Evolutionary conservation across 2,888 invertebrate genomes (phyloP).

Genomic region (Meandrusa payeni): DNA sequence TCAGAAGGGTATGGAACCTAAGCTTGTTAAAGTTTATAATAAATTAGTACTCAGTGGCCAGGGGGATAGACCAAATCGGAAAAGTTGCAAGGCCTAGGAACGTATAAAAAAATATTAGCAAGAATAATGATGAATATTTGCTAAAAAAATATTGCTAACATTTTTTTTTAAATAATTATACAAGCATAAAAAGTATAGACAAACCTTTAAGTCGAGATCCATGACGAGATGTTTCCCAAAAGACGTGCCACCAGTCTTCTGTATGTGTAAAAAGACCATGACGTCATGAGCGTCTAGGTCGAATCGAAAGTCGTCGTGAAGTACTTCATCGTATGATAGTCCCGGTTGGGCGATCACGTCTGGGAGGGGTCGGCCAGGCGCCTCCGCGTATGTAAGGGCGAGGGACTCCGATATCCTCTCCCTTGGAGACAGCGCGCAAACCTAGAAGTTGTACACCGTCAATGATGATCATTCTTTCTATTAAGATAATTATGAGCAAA

Average conservation of each 20-base stretch:
- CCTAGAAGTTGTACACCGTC: too few relatives aligned
- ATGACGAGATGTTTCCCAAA: slow-evolving; percentile 98
- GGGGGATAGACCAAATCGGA: too few relatives aligned
- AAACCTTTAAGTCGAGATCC: slow-evolving; percentile 90
- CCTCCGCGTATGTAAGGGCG: slow-evolving; percentile 72
- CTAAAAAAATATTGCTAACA: too few relatives aligned
- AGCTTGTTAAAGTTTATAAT: too few relatives aligned
- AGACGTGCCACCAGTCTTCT: slow-evolving; percentile 99
- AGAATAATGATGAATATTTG: too few relatives aligned
- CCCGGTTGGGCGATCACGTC: slow-evolving; percentile 82
- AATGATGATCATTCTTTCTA: too few relatives aligned
- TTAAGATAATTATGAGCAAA: too few relatives aligned
- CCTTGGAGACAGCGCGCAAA: slow-evolving; percentile 86
- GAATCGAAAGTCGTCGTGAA: slow-evolving; percentile 93
- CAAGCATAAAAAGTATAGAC: slow-evolving; percentile 23
- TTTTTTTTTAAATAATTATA: too few relatives aligned
- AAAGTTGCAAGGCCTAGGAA: too few relatives aligned
- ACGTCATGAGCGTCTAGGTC: slow-evolving; percentile 97
- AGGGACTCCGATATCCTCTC: slow-evolving; percentile 81
- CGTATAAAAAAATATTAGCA: too few relatives aligned
- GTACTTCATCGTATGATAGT: slow-evolving; percentile 91
- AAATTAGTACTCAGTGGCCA: too few relatives aligned
- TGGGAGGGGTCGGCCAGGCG: slow-evolving; percentile 75
- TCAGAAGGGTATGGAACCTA: too few relatives aligned
- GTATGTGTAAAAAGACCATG: slow-evolving; percentile 98